A percentile compares a stretch with the other conserved stretches of the same genome.
phyloP scores from a whole-genome alignment of 2,888 invertebrate species.

The Phalera bucephala region DNA sequence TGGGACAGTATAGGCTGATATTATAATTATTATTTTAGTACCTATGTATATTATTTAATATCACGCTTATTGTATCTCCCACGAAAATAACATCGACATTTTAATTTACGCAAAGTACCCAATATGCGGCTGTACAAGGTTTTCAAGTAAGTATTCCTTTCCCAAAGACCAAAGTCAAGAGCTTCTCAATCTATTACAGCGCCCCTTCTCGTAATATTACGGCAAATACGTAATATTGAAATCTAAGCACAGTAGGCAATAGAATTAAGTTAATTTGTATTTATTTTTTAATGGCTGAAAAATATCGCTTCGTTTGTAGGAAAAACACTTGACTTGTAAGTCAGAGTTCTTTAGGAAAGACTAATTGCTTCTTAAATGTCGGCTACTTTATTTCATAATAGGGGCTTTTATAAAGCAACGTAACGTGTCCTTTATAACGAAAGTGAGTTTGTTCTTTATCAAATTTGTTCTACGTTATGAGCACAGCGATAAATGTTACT shows the following conservation, averaged over 20 bases:
- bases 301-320: neutral
- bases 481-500: too few relatives aligned
- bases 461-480: too few relatives aligned
- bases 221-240: constrained; percentile 12
- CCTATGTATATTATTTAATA: neutral
- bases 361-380: neutral
- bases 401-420: neutral
- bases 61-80: neutral
- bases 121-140: constrained; percentile 4
- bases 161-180: constrained; percentile 13
- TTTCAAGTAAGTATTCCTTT: constrained; percentile 4
- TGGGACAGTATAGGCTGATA: too few relatives aligned
- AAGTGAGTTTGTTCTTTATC: too few relatives aligned
- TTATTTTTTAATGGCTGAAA: neutral
- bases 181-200: constrained; percentile 12
- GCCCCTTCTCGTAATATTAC: constrained; percentile 7
- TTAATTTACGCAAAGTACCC: neutral
- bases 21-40: too few relatives aligned
- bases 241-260: neutral
- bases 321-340: neutral
- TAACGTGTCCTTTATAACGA: too few relatives aligned
- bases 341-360: neutral
- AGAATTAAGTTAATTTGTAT: neutral
- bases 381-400: neutral
- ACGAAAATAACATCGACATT: neutral